phyloP scores from a whole-genome alignment of 1,140 invertebrate genomes.

The Protaetia brevitarsis region DNA sequence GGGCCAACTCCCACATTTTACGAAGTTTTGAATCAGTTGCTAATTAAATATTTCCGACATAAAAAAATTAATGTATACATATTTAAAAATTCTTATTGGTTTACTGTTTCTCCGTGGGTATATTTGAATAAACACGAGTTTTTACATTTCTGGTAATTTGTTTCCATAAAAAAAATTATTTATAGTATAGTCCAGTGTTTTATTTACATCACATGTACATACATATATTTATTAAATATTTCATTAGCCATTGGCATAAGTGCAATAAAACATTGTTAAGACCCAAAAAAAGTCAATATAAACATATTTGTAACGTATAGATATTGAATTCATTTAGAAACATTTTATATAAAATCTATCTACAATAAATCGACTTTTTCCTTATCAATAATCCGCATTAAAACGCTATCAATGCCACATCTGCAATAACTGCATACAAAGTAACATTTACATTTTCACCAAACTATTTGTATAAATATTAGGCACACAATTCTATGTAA shows the following conservation, averaged over 20 bases:
- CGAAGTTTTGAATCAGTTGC: no score
- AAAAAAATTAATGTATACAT: no score
- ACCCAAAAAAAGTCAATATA: neutral
- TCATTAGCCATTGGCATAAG: neutral
- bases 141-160: no score
- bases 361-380: neutral
- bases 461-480: neutral
- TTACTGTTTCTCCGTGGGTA: no score
- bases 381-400: neutral
- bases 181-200: no score
- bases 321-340: no score
- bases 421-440: neutral
- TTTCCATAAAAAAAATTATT: no score
- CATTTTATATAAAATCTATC: slow-evolving; percentile 3
- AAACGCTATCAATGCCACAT: neutral
- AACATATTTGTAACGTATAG: neutral
- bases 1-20: no score
- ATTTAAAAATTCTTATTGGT: no score
- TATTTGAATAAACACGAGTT: no score
- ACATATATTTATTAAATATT: neutral
- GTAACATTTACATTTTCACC: no score
- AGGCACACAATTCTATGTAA: slow-evolving; percentile 20
- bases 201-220: slow-evolving; percentile 6
- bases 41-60: no score
- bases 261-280: neutral